Conservation (phyloP, 2,888 invertebrate species). For the Hemicrepidius hirtus region DNA sequence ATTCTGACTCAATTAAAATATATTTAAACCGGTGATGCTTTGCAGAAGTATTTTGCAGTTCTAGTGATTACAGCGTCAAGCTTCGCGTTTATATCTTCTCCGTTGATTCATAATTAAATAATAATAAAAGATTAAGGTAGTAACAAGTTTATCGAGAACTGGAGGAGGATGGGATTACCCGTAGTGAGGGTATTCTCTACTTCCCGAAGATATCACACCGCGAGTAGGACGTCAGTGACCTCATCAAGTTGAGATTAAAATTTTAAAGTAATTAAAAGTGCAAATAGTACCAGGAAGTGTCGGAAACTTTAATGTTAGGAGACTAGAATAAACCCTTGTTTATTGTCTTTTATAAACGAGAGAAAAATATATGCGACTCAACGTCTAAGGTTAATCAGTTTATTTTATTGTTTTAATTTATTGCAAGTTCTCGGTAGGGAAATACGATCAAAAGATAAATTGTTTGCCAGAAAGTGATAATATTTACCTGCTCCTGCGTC, state of each 20-base stretch:
- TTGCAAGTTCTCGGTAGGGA: no score
- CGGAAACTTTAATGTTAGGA: no score
- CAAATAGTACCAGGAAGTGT: background rate
- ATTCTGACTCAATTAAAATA: background rate
- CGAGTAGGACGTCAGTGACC: slow-evolving; percentile 5
- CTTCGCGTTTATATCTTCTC: slow-evolving; percentile 6
- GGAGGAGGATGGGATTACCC: slow-evolving; percentile 9
- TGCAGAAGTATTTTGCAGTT: background rate
- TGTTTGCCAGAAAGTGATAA: no score
- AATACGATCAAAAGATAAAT: no score
- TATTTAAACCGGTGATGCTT: background rate
- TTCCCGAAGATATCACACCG: slow-evolving; percentile 15
- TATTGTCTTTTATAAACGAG: no score
- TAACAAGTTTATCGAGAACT: slow-evolving; percentile 10
- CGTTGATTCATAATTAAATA: slow-evolving; percentile 30
- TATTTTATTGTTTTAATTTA: no score
- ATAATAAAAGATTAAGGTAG: slow-evolving; percentile 14
- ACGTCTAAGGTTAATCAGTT: no score
- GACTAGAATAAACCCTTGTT: no score
- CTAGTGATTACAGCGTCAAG: slow-evolving; percentile 15
- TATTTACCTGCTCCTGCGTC: no score
- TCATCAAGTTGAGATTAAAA: background rate
- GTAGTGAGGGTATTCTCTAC: slow-evolving; percentile 8
- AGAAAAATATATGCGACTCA: no score
- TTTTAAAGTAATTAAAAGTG: background rate